Percentiles rank a stretch among this genome's conserved stretches.
Evolutionary conservation across 2,113 vertebrate genomes (phyloP).

Genomic region (Peromyscus polionotus): DNA sequence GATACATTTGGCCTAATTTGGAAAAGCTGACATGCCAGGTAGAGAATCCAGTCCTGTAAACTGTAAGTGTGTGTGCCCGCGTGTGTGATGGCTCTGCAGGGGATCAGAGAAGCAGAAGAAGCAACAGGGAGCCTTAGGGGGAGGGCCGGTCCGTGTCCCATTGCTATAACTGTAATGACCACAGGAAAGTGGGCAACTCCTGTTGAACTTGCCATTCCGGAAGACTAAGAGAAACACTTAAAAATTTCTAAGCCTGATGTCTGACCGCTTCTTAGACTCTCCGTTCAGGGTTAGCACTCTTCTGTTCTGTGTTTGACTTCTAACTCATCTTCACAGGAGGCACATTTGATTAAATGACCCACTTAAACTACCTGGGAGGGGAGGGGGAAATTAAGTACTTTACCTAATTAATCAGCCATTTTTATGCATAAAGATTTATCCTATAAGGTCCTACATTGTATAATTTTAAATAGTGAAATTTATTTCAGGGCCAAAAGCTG

Average conservation of each 20-base stretch:
- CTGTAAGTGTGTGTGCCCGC: background rate
- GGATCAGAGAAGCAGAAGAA: constrained; percentile 9
- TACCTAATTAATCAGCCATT: background rate
- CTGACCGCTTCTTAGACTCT: background rate
- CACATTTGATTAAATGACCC: background rate
- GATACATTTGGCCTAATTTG: constrained; percentile 49
- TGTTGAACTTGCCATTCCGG: background rate
- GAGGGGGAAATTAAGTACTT: background rate
- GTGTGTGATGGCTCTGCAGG: background rate
- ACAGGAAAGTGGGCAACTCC: background rate
- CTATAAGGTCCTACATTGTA: background rate
- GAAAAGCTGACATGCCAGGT: background rate
- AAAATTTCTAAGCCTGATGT: background rate
- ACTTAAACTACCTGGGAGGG: background rate
- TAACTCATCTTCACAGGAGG: constrained; percentile 24
- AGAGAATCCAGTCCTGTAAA: background rate
- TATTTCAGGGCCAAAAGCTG: constrained; percentile 38
- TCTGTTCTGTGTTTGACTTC: constrained; percentile 40
- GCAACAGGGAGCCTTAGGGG: background rate
- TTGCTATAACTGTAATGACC: background rate
- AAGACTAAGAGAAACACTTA: background rate
- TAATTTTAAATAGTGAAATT: constrained; percentile 42
- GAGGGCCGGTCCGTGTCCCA: background rate
- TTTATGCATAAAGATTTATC: background rate
- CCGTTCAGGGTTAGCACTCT: background rate